A percentile compares a stretch with the other conserved stretches of the same genome.
phyloP scores from a whole-genome alignment of 1,140 invertebrate genomes.

The Chymomyza costata region DNA sequence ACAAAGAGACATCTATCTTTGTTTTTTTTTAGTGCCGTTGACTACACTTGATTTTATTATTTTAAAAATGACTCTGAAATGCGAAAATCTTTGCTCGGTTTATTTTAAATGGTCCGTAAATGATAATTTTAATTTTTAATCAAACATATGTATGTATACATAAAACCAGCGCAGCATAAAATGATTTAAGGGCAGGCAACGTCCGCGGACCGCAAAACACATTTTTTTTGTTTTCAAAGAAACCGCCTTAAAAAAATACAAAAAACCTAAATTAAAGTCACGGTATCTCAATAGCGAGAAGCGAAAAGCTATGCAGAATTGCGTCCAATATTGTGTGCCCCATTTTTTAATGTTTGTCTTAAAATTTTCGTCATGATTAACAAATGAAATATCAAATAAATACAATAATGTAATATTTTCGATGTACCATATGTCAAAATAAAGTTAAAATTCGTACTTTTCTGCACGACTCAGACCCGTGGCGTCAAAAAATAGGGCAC shows the following conservation, averaged over 20 bases:
- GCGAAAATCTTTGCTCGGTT: constrained; percentile 70
- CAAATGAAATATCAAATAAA: no score
- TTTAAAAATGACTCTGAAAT: constrained; percentile 66
- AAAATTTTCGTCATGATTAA: no score
- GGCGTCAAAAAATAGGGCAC: no score
- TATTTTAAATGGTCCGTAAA: constrained; percentile 72
- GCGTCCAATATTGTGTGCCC: no score
- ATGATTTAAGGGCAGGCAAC: constrained; percentile 45
- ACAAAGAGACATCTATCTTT: background rate
- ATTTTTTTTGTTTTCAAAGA: constrained; percentile 58
- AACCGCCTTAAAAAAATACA: constrained; percentile 59
- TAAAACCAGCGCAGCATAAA: constrained; percentile 47
- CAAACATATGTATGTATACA: constrained; percentile 62
- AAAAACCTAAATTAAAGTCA: no score
- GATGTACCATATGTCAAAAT: no score
- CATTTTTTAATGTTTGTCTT: no score
- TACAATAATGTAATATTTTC: no score
- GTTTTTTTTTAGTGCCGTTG: constrained; percentile 17
- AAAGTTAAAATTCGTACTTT: no score
- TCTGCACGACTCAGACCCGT: no score
- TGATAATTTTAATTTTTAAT: constrained; percentile 75
- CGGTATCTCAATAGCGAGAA: no score
- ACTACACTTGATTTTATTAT: constrained; percentile 36
- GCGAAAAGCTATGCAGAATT: no score
- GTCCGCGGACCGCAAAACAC: constrained; percentile 7